phyloP scores from a whole-genome alignment of 30 jellyfish, hydroid and myxozoan species.

The Chironex yamaguchii region DNA sequence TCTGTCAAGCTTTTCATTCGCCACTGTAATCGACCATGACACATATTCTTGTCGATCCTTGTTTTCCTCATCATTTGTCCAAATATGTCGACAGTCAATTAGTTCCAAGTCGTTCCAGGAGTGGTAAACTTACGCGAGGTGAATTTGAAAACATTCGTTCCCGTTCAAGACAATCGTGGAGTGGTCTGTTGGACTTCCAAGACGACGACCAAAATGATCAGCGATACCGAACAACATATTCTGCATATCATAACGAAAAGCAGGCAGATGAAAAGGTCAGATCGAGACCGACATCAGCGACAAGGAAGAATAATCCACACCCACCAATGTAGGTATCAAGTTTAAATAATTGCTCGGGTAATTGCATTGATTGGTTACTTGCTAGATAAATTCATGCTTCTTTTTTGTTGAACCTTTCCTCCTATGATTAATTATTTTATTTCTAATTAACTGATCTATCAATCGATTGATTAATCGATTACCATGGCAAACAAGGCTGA shows the following conservation, averaged over 20 bases:
- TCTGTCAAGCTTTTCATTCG: too few species aligned
- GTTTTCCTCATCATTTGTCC: neutral
- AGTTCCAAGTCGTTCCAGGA: constrained; percentile 35
- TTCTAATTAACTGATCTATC: too few species aligned
- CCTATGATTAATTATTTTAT: too few species aligned
- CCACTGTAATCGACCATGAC: too few species aligned
- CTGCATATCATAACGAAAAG: constrained; percentile 45
- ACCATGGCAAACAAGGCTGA: too few species aligned
- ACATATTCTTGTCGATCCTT: neutral
- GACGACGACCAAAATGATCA: constrained; percentile 56
- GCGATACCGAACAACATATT: constrained; percentile 58
- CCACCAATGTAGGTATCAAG: constrained; percentile 57
- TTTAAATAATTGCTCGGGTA: too few species aligned
- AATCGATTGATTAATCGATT: too few species aligned
- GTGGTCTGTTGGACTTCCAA: constrained; percentile 32
- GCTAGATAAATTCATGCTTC: too few species aligned
- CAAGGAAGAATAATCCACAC: constrained; percentile 73
- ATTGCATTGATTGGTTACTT: too few species aligned
- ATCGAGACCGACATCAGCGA: constrained; percentile 76
- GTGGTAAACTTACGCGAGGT: constrained; percentile 61
- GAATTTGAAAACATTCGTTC: constrained; percentile 67
- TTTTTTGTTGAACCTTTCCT: too few species aligned
- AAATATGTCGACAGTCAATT: neutral
- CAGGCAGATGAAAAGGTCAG: constrained; percentile 45
- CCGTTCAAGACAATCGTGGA: constrained; percentile 73